These are phyloP conservation scores for Berghia stephanieae DNA, from an alignment of 1,140 invertebrate species.

Conservation along the genomic window DNA sequence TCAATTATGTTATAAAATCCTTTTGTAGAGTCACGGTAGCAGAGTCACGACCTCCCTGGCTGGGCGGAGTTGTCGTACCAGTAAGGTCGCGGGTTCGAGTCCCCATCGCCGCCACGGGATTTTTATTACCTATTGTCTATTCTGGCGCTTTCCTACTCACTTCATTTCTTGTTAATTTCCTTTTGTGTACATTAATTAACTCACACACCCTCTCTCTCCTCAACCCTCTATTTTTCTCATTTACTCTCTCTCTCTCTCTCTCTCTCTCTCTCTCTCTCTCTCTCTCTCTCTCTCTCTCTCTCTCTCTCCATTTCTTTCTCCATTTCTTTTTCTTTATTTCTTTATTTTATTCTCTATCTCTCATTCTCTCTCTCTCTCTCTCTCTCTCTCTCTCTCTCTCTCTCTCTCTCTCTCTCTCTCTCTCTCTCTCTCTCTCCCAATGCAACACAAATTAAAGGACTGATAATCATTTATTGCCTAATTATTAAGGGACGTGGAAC, in stretches of 20 bases:
- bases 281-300: neutral
- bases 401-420: constrained; percentile 13
- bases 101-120: too few relatives aligned
- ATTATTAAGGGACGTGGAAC: too few relatives aligned
- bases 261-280: neutral
- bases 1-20: too few relatives aligned
- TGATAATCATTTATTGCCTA: too few relatives aligned
- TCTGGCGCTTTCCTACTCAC: neutral
- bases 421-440: neutral
- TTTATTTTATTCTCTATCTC: neutral
- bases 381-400: neutral
- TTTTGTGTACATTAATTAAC: neutral
- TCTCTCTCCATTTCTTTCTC: neutral
- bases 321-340: neutral
- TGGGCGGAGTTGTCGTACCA: too few relatives aligned
- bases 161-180: neutral
- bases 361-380: neutral
- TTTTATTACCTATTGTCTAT: neutral
- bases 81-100: too few relatives aligned
- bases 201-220: neutral
- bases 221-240: neutral
- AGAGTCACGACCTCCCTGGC: too few relatives aligned
- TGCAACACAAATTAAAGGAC: too few relatives aligned
- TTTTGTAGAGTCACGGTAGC: too few relatives aligned
- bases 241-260: neutral